phyloP scores from a whole-genome alignment of 1,140 invertebrate species.

The Drosophila pandora region DNA sequence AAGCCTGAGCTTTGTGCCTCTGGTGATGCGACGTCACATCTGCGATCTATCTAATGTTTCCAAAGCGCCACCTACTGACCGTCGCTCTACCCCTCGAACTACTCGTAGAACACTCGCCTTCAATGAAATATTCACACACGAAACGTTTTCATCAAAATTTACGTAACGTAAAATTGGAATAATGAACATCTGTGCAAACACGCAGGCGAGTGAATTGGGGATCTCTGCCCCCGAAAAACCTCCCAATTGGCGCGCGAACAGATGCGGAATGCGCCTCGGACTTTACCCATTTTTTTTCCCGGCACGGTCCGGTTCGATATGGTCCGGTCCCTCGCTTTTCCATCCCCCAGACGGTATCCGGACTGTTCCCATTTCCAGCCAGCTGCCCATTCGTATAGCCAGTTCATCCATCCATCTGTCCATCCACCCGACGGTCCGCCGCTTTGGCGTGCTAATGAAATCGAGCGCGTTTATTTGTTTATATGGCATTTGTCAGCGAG shows the following conservation, averaged over 20 bases:
- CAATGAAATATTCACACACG: slow-evolving; percentile 55
- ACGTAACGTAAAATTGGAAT: slow-evolving; percentile 70
- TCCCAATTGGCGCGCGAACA: slow-evolving; percentile 51
- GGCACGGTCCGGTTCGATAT: not conserved
- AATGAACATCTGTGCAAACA: slow-evolving; percentile 82
- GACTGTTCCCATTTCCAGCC: slow-evolving; percentile 38
- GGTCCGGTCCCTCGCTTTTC: slow-evolving; percentile 4
- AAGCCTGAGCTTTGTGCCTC: slow-evolving; percentile 45
- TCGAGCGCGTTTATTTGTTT: slow-evolving; percentile 78
- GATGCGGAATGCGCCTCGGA: slow-evolving; percentile 58
- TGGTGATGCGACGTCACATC: slow-evolving; percentile 47
- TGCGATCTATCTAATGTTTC: slow-evolving; percentile 33
- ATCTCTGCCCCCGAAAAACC: slow-evolving; percentile 54
- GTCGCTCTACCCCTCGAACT: not conserved
- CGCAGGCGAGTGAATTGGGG: slow-evolving; percentile 33
- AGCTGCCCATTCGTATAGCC: slow-evolving; percentile 58
- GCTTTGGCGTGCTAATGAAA: slow-evolving; percentile 71
- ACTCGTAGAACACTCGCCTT: slow-evolving; percentile 27
- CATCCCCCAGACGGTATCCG: slow-evolving; percentile 34
- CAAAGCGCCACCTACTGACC: slow-evolving; percentile 53
- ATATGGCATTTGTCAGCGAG: slow-evolving; percentile 71
- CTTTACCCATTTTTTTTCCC: slow-evolving; percentile 18
- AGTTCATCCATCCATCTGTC: slow-evolving; percentile 11
- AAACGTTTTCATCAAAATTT: slow-evolving; percentile 66
- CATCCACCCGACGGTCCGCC: slow-evolving; percentile 19